Base-by-base conservation (phyloP, 1,140 invertebrate species). In the Zelostemma sp. region DNA sequence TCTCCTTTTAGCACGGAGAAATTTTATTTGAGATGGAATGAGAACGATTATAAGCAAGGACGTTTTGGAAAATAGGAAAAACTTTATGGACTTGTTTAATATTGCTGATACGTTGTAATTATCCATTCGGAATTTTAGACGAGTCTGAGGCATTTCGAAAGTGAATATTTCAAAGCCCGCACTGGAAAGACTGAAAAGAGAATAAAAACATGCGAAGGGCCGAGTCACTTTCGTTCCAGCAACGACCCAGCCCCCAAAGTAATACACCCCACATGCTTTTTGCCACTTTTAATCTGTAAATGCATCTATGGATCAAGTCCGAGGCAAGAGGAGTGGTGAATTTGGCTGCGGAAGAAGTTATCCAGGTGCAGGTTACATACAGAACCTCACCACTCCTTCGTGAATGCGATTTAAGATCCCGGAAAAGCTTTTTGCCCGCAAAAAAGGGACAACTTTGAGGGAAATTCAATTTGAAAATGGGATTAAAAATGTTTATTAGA, bases 211-310 rank as follows among this genome's bases (percentile, higher is more conserved):
- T 60, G 49, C 41, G 45, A 60, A 51, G 33, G 53, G 57, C 25
- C 43, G 49, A 56, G 51, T 40, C 19, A 31, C 6, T 55, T 56
- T 50, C 53, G 59, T 48, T 41, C 58, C 14, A 38, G 17, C 53
- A 64, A 47, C 38, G 53, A 45, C 17, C 18, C 16, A 12, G 41
- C 21, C 21, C 45, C 50, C 47, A 61, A 54, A 74, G 69, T 75
- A 75, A 77, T 76, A 77, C 54, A 59, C 67, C 54, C 49, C 28
- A 57, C 61, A 70, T 70, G 64, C 65, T 78, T 80, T 78, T 77
- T 77, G 68, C 75, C 62, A 76, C 72, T 78, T 80, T 80, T 80
- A 78, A 80, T 80, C 72, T 80, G 72, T 75, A 77, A 80, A 80
- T 80, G 76, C 68, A 78, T 74, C 66, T 47, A 41, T 40, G 58